A percentile compares a stretch with the other conserved stretches of the same genome.
phyloP scores from a whole-genome alignment of 1,140 invertebrate genomes.

The Orchestia grillus region DNA sequence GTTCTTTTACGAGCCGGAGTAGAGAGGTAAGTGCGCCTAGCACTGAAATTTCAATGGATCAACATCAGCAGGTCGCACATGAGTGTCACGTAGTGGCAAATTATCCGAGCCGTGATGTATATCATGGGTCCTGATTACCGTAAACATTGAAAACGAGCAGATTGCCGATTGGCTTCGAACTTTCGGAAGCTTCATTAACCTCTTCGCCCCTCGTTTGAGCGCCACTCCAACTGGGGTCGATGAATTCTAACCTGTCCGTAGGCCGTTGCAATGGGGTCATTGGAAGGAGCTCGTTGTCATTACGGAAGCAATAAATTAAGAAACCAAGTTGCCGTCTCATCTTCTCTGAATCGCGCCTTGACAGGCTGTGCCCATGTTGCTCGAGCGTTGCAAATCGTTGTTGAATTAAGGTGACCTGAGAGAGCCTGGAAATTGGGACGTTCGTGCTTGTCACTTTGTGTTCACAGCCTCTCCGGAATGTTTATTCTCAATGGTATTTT shows the following conservation, averaged over 20 bases:
- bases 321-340: constrained; percentile 48
- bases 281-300: constrained; percentile 40
- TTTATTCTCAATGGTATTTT: too few species aligned
- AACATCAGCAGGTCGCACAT: constrained; percentile 33
- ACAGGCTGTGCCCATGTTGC: not conserved
- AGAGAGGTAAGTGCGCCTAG: not conserved
- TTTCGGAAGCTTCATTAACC: constrained; percentile 35
- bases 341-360: not conserved
- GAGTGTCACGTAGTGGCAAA: constrained; percentile 15
- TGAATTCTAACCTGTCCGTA: not conserved
- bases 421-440: not conserved
- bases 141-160: not conserved
- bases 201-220: constrained; percentile 24
- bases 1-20: not conserved
- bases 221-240: not conserved
- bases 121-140: not conserved
- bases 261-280: not conserved
- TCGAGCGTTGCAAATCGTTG: not conserved
- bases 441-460: not conserved
- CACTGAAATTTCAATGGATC: not conserved
- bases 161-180: not conserved
- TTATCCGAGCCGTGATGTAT: constrained; percentile 38
- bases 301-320: constrained; percentile 38
- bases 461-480: not conserved
- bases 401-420: not conserved